phyloP scores from a whole-genome alignment of 2,113 vertebrate genomes.

The Tenebrosternarchus preto region DNA sequence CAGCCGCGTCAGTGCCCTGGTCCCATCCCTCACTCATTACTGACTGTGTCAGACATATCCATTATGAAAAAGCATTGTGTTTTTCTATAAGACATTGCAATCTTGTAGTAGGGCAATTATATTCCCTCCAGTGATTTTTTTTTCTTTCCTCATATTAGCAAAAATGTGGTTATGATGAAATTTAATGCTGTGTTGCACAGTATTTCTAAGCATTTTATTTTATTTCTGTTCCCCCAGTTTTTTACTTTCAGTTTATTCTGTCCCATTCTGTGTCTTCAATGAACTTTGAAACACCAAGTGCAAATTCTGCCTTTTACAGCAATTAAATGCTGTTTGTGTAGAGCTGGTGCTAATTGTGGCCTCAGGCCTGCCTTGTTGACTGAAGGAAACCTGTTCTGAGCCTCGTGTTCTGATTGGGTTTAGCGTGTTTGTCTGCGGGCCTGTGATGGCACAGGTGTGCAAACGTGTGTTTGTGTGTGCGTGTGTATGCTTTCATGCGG shows the following conservation, averaged over 20 bases:
- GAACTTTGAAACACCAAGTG: slow-evolving; percentile 25
- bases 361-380: slow-evolving; percentile 25
- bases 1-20: too few relatives aligned
- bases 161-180: slow-evolving; percentile 1
- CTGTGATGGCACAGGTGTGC: slow-evolving; percentile 23
- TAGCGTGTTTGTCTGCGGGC: slow-evolving; percentile 5
- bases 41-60: not conserved
- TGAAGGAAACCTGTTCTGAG: slow-evolving; percentile 18
- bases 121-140: not conserved
- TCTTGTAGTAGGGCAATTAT: not conserved
- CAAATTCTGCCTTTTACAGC: slow-evolving; percentile 31
- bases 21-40: not conserved
- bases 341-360: slow-evolving; percentile 44
- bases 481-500: slow-evolving; percentile 32
- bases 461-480: slow-evolving; percentile 8
- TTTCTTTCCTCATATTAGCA: slow-evolving; percentile 16
- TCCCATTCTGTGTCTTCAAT: slow-evolving; percentile 8
- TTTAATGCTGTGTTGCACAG: not conserved
- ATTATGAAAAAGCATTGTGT: not conserved
- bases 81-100: not conserved
- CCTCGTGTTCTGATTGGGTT: not conserved
- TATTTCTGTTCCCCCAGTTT: not conserved
- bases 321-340: slow-evolving; percentile 45
- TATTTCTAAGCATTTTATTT: slow-evolving; percentile 19
- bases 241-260: not conserved